Evolutionary conservation across 1,140 invertebrate species (phyloP).

Genomic region (Forficula auricularia): DNA sequence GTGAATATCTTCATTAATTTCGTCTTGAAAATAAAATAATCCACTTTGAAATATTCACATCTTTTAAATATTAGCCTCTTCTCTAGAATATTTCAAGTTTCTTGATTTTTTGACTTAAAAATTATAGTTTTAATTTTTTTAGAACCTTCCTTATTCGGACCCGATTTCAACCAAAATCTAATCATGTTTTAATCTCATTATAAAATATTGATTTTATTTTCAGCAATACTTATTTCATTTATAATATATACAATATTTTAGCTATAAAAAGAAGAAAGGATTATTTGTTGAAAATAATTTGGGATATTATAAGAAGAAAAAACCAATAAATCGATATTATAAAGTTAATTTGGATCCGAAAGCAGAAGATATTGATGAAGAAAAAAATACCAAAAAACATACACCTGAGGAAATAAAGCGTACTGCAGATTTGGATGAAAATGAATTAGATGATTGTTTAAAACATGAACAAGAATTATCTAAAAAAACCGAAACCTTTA

Average conservation of each 20-base stretch:
- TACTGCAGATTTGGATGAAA: slow-evolving; percentile 9
- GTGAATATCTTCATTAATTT: no score
- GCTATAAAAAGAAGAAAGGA: slow-evolving; percentile 11
- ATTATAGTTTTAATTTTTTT: no score
- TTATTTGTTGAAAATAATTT: slow-evolving; percentile 18
- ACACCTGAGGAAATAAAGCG: slow-evolving; percentile 15
- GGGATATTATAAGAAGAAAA: slow-evolving; percentile 17
- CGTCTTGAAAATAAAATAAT: no score
- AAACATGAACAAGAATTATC: slow-evolving; percentile 29
- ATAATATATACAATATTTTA: background rate
- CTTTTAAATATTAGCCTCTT: no score
- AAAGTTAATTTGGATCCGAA: slow-evolving; percentile 15
- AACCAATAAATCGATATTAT: slow-evolving; percentile 23
- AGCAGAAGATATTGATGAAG: slow-evolving; percentile 17
- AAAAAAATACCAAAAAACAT: slow-evolving; percentile 18
- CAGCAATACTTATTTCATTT: no score
- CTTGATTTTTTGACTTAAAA: no score
- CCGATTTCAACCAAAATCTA: no score
- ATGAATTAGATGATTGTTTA: slow-evolving; percentile 16
- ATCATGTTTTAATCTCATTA: no score
- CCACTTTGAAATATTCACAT: no score
- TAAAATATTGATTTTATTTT: no score
- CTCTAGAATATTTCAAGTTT: no score
- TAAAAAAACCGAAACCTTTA: slow-evolving; percentile 30
- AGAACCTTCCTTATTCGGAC: no score